Base-by-base conservation (phyloP, 2,888 invertebrate genomes). In the Tubulanus polymorphus region DNA sequence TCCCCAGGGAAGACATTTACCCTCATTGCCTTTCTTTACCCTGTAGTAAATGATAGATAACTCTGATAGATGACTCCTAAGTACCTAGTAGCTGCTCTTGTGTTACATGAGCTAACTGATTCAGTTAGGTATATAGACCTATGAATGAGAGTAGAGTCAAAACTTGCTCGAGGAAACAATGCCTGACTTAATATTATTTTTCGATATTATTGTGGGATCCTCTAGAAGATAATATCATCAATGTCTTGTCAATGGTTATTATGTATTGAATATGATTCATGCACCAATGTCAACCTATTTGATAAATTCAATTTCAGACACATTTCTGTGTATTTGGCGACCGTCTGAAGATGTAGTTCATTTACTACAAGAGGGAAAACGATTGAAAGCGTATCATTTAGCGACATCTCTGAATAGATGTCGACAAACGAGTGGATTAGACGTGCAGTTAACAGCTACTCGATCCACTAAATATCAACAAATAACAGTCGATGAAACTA, bases 321-420 rank as follows among this genome's bases (percentile, higher is more conserved):
- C 81, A 3, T 74, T 84, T 69, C 75, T 89, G 63, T 86, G 87
- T 6, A 81, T 90, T 57, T 91, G 90, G 90, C 83, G 85, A 51
- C 87, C 88, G 0, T 81, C 81, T 18, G 86, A 87, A 26, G 84
- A 84, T 1, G 77, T 87, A 18, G 55, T 55, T 18, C 63, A 67
- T 6, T 49, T 71, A 20, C 62, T 81, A 15, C 81, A 83, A 63
- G 89, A 90, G 79, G 86, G 86, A 3, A 73, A 72, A 27, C 80
- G 83, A 71, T 78, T 88, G 54, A 83, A 84, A 32, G 78, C 88
- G 0, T 83, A 82, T 66, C 86, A 86, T 70, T 78, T 86, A 0
- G 74, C 81, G 0, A 83, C 84, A 3, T 81, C 84, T n/a, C 41
- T 60, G 1, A 35, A 64, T 28, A 70, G 71, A 71, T 72, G 15